Conservation (phyloP, 2,113 vertebrate genomes). For the human region DNA sequence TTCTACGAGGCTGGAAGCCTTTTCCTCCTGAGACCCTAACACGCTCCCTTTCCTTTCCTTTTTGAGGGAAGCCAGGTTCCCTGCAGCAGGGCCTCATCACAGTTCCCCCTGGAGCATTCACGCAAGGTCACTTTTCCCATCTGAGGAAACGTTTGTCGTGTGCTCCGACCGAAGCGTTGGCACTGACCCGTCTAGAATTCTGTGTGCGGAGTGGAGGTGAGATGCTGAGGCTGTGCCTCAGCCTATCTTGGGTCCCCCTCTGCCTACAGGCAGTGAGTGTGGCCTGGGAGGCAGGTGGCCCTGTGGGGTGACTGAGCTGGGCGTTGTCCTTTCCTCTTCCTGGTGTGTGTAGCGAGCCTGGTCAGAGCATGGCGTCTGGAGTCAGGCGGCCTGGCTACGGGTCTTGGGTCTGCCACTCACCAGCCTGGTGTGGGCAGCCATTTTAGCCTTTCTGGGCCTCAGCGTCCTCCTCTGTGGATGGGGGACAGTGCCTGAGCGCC, state of each 20-base stretch:
- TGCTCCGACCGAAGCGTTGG: not conserved
- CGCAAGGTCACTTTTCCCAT: not conserved
- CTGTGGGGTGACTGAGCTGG: fast-evolving
- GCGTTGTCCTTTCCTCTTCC: fast-evolving
- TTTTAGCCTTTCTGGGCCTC: not conserved
- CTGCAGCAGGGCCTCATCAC: not conserved
- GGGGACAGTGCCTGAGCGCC: not conserved
- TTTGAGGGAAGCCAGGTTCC: not conserved
- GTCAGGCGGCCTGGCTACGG: fast-evolving
- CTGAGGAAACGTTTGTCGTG: not conserved
- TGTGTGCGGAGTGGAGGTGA: fast-evolving
- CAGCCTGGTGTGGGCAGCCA: fast-evolving
- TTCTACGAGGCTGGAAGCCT: too few species aligned
- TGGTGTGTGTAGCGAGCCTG: not conserved
- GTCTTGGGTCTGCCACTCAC: not conserved
- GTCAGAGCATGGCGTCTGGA: not conserved
- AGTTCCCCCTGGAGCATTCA: not conserved
- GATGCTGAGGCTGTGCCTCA: not conserved
- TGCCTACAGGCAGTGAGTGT: fast-evolving
- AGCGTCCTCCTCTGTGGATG: not conserved
- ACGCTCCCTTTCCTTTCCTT: not conserved
- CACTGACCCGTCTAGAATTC: fast-evolving
- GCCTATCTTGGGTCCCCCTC: not conserved
- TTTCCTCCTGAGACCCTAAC: not conserved
- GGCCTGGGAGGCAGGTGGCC: not conserved